phyloP scores from a whole-genome alignment of 2,888 invertebrate genomes.

The Drosophila birchii region DNA sequence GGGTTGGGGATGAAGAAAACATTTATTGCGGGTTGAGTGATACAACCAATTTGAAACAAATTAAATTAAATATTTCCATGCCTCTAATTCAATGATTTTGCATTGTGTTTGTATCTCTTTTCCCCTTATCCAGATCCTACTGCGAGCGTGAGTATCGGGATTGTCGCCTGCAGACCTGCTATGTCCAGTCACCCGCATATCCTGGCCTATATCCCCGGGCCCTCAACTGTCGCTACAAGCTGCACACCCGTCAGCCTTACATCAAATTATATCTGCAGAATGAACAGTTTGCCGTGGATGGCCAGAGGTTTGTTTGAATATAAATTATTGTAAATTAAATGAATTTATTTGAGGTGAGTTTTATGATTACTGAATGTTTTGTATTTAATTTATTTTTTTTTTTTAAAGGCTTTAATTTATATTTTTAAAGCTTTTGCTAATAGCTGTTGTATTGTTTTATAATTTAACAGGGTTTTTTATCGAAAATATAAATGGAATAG shows the following conservation, averaged over 20 bases:
- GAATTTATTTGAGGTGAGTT: background rate
- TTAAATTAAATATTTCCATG: slow-evolving; percentile 53
- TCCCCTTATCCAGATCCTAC: slow-evolving; percentile 88
- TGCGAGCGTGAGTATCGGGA: slow-evolving; percentile 95
- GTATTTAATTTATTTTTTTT: no score
- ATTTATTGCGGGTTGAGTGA: slow-evolving; percentile 44
- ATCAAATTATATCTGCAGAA: slow-evolving; percentile 96
- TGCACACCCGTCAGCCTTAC: slow-evolving; percentile 94
- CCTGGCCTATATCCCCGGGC: slow-evolving; percentile 96
- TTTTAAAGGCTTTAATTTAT: no score
- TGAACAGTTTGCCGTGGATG: slow-evolving; percentile 97
- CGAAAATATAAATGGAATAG: background rate
- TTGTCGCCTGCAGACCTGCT: slow-evolving; percentile 95
- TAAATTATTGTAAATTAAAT: background rate
- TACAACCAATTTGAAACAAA: slow-evolving; percentile 59
- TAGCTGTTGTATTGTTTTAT: background rate
- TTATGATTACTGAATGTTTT: no score
- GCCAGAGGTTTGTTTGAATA: slow-evolving; percentile 87
- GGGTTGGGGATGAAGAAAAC: slow-evolving; percentile 34
- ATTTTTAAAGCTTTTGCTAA: background rate
- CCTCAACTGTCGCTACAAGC: slow-evolving; percentile 94
- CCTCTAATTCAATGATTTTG: slow-evolving; percentile 41
- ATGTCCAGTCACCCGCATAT: slow-evolving; percentile 96
- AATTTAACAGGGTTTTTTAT: background rate
- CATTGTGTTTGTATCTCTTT: background rate